These are phyloP conservation scores for Eristalinus sepulchralis DNA, from an alignment of 2,888 invertebrate species.

Conservation along the genomic window DNA sequence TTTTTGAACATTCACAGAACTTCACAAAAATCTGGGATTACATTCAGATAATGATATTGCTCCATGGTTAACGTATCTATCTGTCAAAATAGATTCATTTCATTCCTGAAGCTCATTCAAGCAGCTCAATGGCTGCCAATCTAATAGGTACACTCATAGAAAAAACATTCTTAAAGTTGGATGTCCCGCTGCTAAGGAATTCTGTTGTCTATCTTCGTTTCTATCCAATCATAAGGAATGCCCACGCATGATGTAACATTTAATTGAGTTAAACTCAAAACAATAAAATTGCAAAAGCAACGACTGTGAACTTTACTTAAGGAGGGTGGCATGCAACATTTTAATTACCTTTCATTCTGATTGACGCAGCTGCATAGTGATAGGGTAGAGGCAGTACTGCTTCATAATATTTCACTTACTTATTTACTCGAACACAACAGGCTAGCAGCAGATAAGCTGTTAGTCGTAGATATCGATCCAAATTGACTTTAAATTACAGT, in stretches of 20 bases:
- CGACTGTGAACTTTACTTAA: background rate
- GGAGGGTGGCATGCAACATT: background rate
- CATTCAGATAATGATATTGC: too few species aligned
- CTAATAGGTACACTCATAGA: too few species aligned
- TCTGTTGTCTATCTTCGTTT: too few species aligned
- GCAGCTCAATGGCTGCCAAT: too few species aligned
- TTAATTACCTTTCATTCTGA: background rate
- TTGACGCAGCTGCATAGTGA: background rate
- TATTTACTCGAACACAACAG: background rate
- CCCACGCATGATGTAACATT: background rate
- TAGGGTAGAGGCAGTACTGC: background rate
- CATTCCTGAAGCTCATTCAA: too few species aligned
- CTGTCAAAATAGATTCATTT: too few species aligned
- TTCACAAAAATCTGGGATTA: too few species aligned
- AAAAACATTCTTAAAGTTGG: too few species aligned
- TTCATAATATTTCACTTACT: background rate
- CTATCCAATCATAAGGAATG: too few species aligned
- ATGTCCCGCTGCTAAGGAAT: too few species aligned
- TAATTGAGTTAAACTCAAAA: background rate
- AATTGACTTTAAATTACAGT: background rate
- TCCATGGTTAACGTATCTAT: too few species aligned
- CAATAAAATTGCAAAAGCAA: background rate
- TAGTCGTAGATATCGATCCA: background rate
- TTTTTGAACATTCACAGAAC: too few species aligned
- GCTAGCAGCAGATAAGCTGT: background rate